Percentiles rank a stretch among this genome's conserved stretches.
Evolutionary conservation across 2,888 invertebrate species (phyloP).

Genomic region (Oscheius onirici): DNA sequence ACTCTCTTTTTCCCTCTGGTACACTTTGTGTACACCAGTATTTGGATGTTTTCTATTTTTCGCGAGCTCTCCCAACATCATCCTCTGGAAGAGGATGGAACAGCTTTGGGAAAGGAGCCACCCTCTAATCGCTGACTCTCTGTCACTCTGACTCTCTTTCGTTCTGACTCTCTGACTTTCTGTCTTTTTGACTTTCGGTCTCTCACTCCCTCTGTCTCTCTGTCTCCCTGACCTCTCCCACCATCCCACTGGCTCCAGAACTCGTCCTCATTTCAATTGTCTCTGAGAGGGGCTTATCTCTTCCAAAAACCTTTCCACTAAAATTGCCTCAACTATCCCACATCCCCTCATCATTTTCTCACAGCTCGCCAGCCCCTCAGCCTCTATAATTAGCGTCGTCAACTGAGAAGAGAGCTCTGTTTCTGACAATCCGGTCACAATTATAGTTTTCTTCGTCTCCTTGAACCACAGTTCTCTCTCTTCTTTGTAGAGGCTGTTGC

Average conservation of each 20-base stretch:
- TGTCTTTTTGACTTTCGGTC: neutral
- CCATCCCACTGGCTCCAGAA: neutral
- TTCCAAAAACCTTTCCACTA: neutral
- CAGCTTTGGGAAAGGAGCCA: too few relatives aligned
- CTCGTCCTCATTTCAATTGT: neutral
- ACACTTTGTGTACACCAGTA: too few relatives aligned
- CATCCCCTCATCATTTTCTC: neutral
- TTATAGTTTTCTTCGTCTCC: neutral
- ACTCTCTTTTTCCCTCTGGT: too few relatives aligned
- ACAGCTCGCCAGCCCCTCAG: conserved; percentile 5
- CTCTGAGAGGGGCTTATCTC: neutral
- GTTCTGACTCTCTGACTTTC: neutral
- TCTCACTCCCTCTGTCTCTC: too few relatives aligned
- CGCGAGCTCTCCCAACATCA: too few relatives aligned
- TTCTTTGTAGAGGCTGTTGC: neutral
- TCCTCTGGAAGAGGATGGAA: too few relatives aligned
- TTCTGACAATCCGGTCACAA: conserved; percentile 4
- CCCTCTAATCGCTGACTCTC: too few relatives aligned
- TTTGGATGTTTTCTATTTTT: too few relatives aligned
- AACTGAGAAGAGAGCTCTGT: neutral
- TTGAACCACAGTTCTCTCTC: neutral
- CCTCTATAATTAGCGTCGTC: conserved; percentile 3
- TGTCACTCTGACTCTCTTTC: neutral
- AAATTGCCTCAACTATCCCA: too few relatives aligned
- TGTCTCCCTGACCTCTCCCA: neutral